Percentiles rank a stretch among this genome's conserved stretches.
These are phyloP conservation scores for Mormoops blainvillei DNA, from an alignment of 2,113 vertebrate genomes.

Conservation along the genomic window DNA sequence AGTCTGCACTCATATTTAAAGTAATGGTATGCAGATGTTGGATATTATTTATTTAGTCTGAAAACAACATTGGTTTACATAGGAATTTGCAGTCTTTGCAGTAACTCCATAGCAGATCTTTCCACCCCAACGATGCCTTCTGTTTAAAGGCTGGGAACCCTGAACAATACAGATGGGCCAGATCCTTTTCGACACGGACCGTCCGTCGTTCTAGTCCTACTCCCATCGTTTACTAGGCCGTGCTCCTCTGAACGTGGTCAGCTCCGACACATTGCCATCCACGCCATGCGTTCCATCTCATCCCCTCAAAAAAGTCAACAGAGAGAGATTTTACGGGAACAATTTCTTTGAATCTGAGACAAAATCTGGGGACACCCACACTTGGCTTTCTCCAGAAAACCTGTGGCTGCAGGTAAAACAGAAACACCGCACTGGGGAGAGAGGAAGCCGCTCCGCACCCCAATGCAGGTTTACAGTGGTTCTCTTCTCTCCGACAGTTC, in stretches of 20 bases:
- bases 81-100: slow-evolving; percentile 25
- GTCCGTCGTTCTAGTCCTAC: background rate
- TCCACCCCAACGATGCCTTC: background rate
- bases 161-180: background rate
- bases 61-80: slow-evolving; percentile 38
- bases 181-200: background rate
- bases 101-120: background rate
- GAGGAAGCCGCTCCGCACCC: background rate
- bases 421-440: background rate
- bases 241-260: background rate
- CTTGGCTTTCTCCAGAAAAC: background rate
- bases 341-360: background rate
- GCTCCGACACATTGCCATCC: background rate
- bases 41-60: slow-evolving; percentile 50
- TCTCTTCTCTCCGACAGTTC: background rate
- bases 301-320: background rate
- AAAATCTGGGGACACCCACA: background rate
- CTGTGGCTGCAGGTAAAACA: background rate
- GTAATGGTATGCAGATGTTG: slow-evolving; percentile 47
- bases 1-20: slow-evolving; percentile 34
- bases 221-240: background rate
- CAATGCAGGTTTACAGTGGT: background rate
- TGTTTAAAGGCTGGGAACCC: background rate
- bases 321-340: background rate
- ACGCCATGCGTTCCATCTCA: background rate